phyloP scores from a whole-genome alignment of 1,140 invertebrate genomes.

The Druon quercuslanigerum region DNA sequence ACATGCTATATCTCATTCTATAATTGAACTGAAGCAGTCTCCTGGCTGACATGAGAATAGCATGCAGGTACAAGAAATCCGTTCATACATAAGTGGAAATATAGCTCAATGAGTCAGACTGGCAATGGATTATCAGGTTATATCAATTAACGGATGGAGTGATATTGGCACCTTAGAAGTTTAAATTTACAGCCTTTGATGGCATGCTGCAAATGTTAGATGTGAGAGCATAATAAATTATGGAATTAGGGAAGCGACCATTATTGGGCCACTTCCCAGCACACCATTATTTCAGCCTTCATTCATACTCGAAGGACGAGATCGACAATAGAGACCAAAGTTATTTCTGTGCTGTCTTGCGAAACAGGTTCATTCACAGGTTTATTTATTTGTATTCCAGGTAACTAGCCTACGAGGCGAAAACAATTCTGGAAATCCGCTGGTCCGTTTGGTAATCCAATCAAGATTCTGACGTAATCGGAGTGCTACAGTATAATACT shows the following conservation, averaged over 20 bases:
- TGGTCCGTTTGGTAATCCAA: too few relatives aligned
- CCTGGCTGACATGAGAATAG: too few relatives aligned
- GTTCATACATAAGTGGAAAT: background rate
- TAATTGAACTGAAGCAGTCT: too few relatives aligned
- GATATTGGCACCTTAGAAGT: background rate
- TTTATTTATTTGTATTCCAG: background rate
- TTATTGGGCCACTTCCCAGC: background rate
- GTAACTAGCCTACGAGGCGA: too few relatives aligned
- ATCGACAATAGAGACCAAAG: background rate
- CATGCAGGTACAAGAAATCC: background rate
- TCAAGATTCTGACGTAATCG: too few relatives aligned
- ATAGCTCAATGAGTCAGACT: background rate
- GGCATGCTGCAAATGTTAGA: background rate
- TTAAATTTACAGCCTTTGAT: background rate
- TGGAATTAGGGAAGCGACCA: background rate
- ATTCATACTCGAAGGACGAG: background rate
- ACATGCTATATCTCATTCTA: too few relatives aligned
- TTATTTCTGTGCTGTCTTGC: background rate
- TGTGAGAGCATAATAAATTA: background rate
- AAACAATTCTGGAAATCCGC: too few relatives aligned
- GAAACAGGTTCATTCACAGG: background rate
- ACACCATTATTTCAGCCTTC: background rate
- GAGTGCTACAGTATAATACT: too few relatives aligned
- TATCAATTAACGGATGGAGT: background rate
- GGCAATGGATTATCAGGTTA: background rate